A percentile compares a stretch with the other conserved stretches of the same genome.
phyloP scores from a whole-genome alignment of 53 echinoderm and acorn worm species.

The Paracentrotus lividus region DNA sequence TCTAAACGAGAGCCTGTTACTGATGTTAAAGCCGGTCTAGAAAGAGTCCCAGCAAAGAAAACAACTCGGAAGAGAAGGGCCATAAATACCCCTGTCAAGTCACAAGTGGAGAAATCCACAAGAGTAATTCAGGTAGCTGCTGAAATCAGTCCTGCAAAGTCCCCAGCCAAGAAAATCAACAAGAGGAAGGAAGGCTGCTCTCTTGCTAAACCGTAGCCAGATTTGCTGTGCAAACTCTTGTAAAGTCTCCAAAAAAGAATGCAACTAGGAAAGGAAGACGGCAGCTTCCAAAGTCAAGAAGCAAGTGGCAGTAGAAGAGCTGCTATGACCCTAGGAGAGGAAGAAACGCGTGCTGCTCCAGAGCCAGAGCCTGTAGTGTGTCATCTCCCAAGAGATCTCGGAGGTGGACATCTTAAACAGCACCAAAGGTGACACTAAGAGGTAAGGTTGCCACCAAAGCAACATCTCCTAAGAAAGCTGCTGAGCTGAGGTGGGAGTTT shows the following conservation, averaged over 20 bases:
- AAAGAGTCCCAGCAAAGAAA: too few relatives aligned
- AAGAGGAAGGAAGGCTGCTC: neutral
- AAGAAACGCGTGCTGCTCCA: slow-evolving; percentile 65
- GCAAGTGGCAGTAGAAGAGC: neutral
- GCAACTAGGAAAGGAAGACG: slow-evolving; percentile 64
- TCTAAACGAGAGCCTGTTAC: too few relatives aligned
- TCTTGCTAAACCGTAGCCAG: neutral
- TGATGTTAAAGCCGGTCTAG: too few relatives aligned
- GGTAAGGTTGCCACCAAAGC: slow-evolving; percentile 63
- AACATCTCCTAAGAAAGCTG: too few relatives aligned
- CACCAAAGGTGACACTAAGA: too few relatives aligned
- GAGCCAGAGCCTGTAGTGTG: slow-evolving; percentile 69
- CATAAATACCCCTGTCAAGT: slow-evolving; percentile 53
- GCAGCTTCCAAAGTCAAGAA: slow-evolving; percentile 66
- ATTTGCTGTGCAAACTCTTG: slow-evolving; percentile 37
- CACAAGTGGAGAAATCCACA: slow-evolving; percentile 9
- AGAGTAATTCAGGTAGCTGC: slow-evolving; percentile 52
- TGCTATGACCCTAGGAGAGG: slow-evolving; percentile 1
- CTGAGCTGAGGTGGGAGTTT: too few relatives aligned
- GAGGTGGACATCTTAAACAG: slow-evolving; percentile 73
- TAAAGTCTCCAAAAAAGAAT: slow-evolving; percentile 67
- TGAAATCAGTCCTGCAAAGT: slow-evolving; percentile 52
- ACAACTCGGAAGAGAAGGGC: too few relatives aligned
- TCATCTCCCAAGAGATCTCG: slow-evolving; percentile 75
- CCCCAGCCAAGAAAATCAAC: slow-evolving; percentile 67